Conservation (phyloP, 2,113 vertebrate genomes). For the Pelmatolapia mariae region DNA sequence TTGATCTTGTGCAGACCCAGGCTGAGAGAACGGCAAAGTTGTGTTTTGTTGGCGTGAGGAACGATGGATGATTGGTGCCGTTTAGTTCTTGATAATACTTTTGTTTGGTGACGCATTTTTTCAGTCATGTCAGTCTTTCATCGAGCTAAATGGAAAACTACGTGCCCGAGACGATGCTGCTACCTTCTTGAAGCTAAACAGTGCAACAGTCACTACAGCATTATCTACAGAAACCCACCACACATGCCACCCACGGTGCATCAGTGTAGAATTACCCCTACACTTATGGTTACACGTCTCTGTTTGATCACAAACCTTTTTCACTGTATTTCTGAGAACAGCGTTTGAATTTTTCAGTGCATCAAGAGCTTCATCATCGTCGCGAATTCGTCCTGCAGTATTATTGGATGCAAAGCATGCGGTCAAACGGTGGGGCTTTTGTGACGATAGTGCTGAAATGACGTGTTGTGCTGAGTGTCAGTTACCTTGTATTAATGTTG, state of each 20-base stretch:
- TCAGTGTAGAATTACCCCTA: background rate
- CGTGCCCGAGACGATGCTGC: background rate
- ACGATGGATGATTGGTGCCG: constrained; percentile 33
- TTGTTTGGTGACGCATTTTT: background rate
- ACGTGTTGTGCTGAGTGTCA: constrained; percentile 43
- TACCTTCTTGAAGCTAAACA: background rate
- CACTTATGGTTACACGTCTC: background rate
- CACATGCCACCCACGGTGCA: background rate
- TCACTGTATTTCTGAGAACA: background rate
- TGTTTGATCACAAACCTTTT: background rate
- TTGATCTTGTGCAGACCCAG: background rate
- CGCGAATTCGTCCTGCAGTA: constrained; percentile 22
- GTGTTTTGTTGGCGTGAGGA: background rate
- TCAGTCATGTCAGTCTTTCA: background rate
- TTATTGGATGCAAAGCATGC: constrained; percentile 41
- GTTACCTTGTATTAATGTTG: constrained; percentile 26
- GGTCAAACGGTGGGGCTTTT: constrained; percentile 17
- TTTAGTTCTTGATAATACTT: constrained; percentile 16
- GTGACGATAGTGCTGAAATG: constrained; percentile 37
- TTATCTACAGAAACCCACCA: constrained; percentile 31
- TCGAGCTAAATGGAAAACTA: background rate
- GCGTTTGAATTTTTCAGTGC: background rate
- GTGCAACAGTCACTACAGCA: constrained; percentile 38
- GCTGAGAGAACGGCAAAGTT: background rate
- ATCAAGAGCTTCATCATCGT: constrained; percentile 16